Percentiles rank a stretch among this genome's conserved stretches.
Evolutionary conservation across 2,888 invertebrate genomes (phyloP).

Genomic region (Didymodactylos carnosus): DNA sequence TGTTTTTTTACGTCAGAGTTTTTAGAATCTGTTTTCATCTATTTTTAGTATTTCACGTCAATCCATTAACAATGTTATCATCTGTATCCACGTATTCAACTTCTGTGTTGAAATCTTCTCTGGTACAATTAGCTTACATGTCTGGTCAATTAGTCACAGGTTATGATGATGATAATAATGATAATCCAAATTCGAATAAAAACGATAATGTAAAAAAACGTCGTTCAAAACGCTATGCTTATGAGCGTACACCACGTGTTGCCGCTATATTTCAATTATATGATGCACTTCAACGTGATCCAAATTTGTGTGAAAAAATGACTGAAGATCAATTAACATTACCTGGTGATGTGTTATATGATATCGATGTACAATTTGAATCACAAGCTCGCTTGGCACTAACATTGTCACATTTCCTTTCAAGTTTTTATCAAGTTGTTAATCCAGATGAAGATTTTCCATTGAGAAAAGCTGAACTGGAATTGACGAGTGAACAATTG

Average conservation of each 20-base stretch:
- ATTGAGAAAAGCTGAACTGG: slow-evolving; percentile 47
- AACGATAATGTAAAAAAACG: background rate
- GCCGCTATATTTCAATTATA: background rate
- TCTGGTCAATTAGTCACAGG: background rate
- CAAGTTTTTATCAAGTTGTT: slow-evolving; percentile 60
- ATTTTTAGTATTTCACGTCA: background rate
- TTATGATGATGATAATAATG: background rate
- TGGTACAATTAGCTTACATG: background rate
- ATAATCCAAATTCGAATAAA: too few relatives aligned
- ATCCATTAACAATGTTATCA: background rate
- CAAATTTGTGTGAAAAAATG: slow-evolving; percentile 5
- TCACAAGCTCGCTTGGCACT: slow-evolving; percentile 78
- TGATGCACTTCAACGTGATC: slow-evolving; percentile 10
- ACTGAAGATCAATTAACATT: slow-evolving; percentile 29
- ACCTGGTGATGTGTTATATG: slow-evolving; percentile 66
- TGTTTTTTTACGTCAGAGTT: background rate
- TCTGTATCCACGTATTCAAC: background rate
- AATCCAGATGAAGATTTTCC: slow-evolving; percentile 31
- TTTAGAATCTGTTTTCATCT: background rate
- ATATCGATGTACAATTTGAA: slow-evolving; percentile 62
- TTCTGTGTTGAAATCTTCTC: background rate
- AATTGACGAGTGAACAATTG: slow-evolving; percentile 81
- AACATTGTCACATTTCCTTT: slow-evolving; percentile 77
- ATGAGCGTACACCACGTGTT: slow-evolving; percentile 3
- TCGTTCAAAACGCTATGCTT: slow-evolving; percentile 5